phyloP scores from a whole-genome alignment of 2,797 vertebrate genomes.

The Adelosebastes latens region DNA sequence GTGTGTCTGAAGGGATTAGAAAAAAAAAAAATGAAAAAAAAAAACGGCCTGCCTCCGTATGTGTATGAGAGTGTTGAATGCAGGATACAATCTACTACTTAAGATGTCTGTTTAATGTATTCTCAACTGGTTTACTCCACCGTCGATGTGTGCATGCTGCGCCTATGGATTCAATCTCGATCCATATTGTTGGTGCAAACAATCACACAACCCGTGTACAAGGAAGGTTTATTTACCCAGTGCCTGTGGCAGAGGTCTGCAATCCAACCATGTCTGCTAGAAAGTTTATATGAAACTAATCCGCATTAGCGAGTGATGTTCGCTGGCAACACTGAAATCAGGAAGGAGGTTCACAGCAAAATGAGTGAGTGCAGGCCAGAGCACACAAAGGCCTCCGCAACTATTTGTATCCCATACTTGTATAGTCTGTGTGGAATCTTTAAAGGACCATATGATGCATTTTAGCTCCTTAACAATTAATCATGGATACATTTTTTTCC shows the following conservation, averaged over 20 bases:
- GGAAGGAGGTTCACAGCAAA: background rate
- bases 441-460: background rate
- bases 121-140: background rate
- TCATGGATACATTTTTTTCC: background rate
- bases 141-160: background rate
- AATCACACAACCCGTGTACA: background rate
- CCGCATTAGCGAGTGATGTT: background rate
- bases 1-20: constrained; percentile 35
- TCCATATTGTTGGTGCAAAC: background rate
- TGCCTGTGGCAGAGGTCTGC: background rate
- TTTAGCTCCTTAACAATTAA: background rate
- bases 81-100: background rate
- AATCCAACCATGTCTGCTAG: background rate
- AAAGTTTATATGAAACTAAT: constrained; percentile 1
- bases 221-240: background rate
- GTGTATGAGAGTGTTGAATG: constrained; percentile 7
- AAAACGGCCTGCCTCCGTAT: background rate
- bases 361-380: background rate
- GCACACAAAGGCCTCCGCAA: background rate
- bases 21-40: background rate
- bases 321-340: background rate
- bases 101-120: background rate
- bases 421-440: background rate
- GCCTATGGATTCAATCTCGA: background rate
- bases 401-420: background rate